Evolutionary conservation across 2,797 vertebrate genomes (phyloP).

Genomic region (Acanthurus lineatus): DNA sequence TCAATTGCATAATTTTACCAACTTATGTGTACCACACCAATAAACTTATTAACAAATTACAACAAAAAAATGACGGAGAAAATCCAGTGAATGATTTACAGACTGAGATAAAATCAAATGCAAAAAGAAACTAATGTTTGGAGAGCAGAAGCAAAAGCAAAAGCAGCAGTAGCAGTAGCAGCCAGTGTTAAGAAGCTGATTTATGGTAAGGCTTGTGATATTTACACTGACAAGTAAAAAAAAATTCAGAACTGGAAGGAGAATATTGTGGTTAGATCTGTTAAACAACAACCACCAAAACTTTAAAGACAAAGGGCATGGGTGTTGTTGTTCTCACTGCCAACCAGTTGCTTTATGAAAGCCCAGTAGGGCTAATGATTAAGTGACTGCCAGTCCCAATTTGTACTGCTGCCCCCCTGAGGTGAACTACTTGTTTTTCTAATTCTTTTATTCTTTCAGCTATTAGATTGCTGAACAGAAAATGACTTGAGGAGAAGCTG

Average conservation of each 20-base stretch:
- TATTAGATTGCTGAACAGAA: too few species aligned
- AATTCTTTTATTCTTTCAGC: too few species aligned
- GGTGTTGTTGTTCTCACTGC: neutral
- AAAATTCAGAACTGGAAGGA: too few species aligned
- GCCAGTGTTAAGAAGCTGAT: neutral
- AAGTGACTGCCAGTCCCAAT: neutral
- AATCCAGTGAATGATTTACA: neutral
- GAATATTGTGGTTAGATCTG: neutral
- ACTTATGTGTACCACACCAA: conserved; percentile 23
- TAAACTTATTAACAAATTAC: neutral
- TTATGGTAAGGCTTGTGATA: conserved; percentile 20
- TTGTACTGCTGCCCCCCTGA: too few species aligned
- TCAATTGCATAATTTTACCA: conserved; percentile 1
- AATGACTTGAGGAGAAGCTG: too few species aligned
- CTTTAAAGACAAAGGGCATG: too few species aligned
- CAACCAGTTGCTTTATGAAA: conserved; percentile 9
- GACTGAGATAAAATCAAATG: neutral
- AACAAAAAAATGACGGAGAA: neutral
- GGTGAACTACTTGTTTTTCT: too few species aligned
- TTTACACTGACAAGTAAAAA: neutral
- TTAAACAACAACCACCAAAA: neutral
- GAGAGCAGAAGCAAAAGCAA: conserved; percentile 20
- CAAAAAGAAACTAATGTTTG: neutral
- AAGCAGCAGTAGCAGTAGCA: conserved; percentile 6
- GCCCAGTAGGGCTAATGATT: neutral